Conservation (phyloP, 2,113 vertebrate species). For the Nibea albiflora region DNA sequence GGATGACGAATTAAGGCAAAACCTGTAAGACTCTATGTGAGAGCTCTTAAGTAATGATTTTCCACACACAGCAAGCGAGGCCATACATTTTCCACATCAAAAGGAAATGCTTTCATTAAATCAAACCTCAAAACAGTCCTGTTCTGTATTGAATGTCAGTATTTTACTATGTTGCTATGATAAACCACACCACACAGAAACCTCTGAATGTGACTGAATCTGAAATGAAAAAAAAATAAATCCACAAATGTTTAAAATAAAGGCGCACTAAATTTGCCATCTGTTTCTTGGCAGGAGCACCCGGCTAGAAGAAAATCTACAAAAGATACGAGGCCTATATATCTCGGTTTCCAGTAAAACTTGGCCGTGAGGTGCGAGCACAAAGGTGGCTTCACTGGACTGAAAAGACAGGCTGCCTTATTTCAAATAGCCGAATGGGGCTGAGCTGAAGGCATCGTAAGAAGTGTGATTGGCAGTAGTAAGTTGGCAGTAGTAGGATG, state of each 20-base stretch:
- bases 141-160: neutral
- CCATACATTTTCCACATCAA: neutral
- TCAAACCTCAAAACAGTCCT: neutral
- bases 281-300: slow-evolving; percentile 39
- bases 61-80: neutral
- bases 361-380: slow-evolving; percentile 6
- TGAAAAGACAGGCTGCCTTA: slow-evolving; percentile 43
- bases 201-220: slow-evolving; percentile 26
- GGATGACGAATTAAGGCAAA: neutral
- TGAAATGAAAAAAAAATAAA: slow-evolving; percentile 45
- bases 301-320: neutral
- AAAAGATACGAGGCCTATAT: slow-evolving; percentile 29
- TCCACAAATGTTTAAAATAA: slow-evolving; percentile 54
- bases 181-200: slow-evolving; percentile 36
- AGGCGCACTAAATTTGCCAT: slow-evolving; percentile 37
- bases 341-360: slow-evolving; percentile 37
- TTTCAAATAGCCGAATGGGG: slow-evolving; percentile 45
- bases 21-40: neutral
- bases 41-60: neutral
- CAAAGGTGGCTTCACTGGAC: slow-evolving; percentile 39
- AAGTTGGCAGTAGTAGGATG: slow-evolving; percentile 17
- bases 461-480: slow-evolving; percentile 48
- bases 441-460: slow-evolving; percentile 28
- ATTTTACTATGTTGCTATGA: neutral
- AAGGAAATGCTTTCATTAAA: slow-evolving; percentile 7